Percentiles rank a stretch among this genome's conserved stretches.
Conservation (phyloP, 2,888 invertebrate genomes). For the Agapostemon virescens region DNA sequence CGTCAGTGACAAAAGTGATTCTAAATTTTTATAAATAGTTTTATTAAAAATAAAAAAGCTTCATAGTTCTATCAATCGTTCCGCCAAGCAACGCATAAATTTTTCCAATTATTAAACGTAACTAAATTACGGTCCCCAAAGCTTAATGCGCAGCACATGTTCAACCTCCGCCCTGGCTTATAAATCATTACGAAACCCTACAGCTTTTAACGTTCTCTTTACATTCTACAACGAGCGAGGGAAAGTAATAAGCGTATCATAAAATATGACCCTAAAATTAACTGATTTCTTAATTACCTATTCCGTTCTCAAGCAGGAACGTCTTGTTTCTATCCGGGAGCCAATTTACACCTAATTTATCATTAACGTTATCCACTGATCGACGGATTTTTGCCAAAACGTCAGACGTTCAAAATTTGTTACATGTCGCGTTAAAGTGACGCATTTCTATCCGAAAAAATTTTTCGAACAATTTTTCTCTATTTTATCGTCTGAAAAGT, state of each 20-base stretch:
- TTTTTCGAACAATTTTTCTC: too few species aligned
- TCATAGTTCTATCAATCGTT: background rate
- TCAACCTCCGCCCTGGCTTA: conserved; percentile 65
- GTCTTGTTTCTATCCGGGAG: conserved; percentile 48
- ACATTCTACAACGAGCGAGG: conserved; percentile 55
- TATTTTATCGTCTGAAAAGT: too few species aligned
- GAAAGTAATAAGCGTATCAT: conserved; percentile 64
- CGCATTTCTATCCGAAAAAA: background rate
- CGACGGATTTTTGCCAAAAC: background rate
- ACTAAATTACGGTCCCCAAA: conserved; percentile 63
- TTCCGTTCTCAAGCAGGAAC: conserved; percentile 68
- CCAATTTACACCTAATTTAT: conserved; percentile 72
- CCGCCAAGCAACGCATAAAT: background rate
- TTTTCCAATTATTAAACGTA: conserved; percentile 49
- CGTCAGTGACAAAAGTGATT: background rate
- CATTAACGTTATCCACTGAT: conserved; percentile 54
- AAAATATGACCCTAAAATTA: conserved; percentile 78
- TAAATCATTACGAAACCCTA: conserved; percentile 70
- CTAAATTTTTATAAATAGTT: background rate
- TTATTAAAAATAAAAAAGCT: too few species aligned
- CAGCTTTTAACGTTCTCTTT: conserved; percentile 68
- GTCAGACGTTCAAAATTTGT: background rate
- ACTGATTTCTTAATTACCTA: conserved; percentile 78
- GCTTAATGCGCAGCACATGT: conserved; percentile 75
- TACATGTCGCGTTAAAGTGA: background rate